Base-by-base conservation (phyloP, 2,888 invertebrate genomes). In the Dermolepida albohirtum region DNA sequence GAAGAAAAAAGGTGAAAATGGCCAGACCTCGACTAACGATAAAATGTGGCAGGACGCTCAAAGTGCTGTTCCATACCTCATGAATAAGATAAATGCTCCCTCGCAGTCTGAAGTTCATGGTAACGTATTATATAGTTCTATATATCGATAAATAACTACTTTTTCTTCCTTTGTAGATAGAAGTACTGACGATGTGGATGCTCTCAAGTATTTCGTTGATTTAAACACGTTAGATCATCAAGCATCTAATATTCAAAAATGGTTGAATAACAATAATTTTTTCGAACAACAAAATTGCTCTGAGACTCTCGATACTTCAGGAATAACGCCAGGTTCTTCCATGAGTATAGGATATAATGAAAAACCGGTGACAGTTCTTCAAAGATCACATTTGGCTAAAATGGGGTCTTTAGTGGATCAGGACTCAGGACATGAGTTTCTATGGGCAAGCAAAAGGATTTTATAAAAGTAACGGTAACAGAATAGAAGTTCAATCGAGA, bases 21-120 rank as follows among this genome's bases (percentile, higher is more conserved):
- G 50, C 17, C 22, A 40, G 14, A 41, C 49, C n/a, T 67, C 67
- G 1, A 29, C 64, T 17, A 77, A 75, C 67, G 81, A 81, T 49
- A 77, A 79, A 64, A 79, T 80, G 70, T 82, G 81, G 81, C 72
- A 79, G n/a, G 80, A 78, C 51, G 76, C 80, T 14, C 78, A 78
- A 52, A 74, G 74, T 17, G 73, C 76, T 1, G 67, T 70, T 6
- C 65, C 72, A 2, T 71, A 67, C 52, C 59, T 74, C 14, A 67
- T 69, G 64, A 62, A 68, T 51, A 64, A 67, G 41, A 72, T 74
- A n/a, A 73, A 70, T n/a, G 49, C 57, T 7, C 66, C 69, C 7
- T 39, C 49, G 34, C 40, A 39, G 12, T 41, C 44, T 44, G 54
- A 65, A 34, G 16, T 64, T 14, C 44, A 47, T 39, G 52, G 44